phyloP scores from a whole-genome alignment of 2,113 vertebrate genomes.

The Lepus timidus region DNA sequence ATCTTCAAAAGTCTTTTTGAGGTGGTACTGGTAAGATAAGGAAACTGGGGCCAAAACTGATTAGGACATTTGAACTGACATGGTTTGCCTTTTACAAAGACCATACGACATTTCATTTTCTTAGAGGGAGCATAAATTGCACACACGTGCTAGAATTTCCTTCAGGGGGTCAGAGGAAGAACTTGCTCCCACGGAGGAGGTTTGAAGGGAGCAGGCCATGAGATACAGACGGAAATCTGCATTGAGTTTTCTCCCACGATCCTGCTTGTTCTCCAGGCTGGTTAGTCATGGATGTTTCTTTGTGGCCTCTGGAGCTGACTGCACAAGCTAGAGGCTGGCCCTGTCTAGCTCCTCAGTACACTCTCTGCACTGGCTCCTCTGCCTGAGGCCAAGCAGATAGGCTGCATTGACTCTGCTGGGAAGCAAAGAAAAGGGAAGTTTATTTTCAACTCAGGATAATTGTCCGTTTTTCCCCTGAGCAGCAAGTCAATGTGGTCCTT shows the following conservation, averaged over 20 bases:
- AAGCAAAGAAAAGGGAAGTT: neutral
- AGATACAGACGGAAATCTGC: neutral
- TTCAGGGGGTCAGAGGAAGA: neutral
- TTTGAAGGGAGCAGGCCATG: neutral
- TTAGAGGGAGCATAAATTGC: neutral
- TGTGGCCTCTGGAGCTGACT: neutral
- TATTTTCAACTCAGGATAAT: neutral
- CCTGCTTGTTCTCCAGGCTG: neutral
- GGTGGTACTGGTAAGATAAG: neutral
- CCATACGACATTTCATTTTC: neutral
- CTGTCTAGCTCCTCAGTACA: neutral
- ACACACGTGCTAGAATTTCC: neutral
- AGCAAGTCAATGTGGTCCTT: neutral
- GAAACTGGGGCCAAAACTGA: neutral
- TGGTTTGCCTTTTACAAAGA: neutral
- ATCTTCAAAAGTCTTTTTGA: constrained; percentile 12
- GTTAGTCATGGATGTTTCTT: neutral
- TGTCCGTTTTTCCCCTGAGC: neutral
- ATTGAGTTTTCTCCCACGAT: neutral
- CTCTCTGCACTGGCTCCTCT: neutral
- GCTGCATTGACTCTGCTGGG: neutral
- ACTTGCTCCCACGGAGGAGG: neutral
- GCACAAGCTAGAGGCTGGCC: neutral
- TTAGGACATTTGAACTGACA: neutral
- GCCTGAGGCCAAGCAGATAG: neutral